Evolutionary conservation across 2,113 vertebrate species (phyloP).

Genomic region (Pteronura brasiliensis): DNA sequence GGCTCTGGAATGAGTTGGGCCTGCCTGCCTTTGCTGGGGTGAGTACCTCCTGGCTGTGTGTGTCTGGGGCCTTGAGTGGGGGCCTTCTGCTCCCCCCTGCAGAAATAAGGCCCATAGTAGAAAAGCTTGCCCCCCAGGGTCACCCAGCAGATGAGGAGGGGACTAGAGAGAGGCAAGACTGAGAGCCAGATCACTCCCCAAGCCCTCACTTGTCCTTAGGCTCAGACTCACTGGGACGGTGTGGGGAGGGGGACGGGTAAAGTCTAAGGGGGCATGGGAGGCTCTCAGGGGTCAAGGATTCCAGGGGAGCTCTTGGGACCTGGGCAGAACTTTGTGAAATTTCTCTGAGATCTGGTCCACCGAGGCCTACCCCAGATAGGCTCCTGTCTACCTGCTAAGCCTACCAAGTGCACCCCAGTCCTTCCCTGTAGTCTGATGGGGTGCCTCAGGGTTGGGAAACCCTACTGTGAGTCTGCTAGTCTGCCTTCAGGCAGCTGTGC

Average conservation of each 20-base stretch:
- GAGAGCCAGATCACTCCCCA: too few species aligned
- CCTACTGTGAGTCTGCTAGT: rapidly evolving
- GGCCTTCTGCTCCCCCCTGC: neutral
- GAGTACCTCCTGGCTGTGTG: rapidly evolving
- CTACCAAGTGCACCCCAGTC: neutral
- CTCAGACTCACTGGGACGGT: neutral
- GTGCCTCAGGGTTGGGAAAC: neutral
- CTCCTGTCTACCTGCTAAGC: too few species aligned
- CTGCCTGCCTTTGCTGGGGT: neutral
- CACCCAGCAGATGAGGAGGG: neutral
- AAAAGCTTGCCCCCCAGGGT: neutral
- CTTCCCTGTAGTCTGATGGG: neutral
- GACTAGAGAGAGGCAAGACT: neutral
- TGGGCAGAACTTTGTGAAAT: neutral
- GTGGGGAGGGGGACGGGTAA: neutral
- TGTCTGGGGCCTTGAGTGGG: neutral
- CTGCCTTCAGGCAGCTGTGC: neutral
- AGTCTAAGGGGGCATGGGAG: rapidly evolving
- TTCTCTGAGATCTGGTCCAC: neutral
- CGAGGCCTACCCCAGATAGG: neutral
- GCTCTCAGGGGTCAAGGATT: neutral
- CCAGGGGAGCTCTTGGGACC: neutral
- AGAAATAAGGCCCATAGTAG: neutral
- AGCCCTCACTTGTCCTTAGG: neutral
- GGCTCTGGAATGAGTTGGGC: neutral